Evolutionary conservation across 2,888 invertebrate genomes (phyloP).

Genomic region (Dendrolimus pini): DNA sequence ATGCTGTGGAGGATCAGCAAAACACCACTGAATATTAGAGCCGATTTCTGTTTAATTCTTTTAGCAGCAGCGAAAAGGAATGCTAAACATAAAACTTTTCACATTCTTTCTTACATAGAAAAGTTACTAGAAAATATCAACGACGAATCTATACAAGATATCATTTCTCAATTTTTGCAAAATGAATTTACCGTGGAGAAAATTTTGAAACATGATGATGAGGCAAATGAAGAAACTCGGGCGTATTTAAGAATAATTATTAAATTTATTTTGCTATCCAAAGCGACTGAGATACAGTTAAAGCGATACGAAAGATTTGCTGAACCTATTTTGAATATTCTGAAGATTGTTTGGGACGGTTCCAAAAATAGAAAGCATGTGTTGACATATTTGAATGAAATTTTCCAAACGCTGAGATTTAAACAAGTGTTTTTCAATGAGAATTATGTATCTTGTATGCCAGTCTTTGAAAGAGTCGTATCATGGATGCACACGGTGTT

Average conservation of each 20-base stretch:
- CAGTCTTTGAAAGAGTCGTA: background rate
- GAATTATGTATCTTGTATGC: background rate
- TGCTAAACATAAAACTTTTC: background rate
- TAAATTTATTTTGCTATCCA: conserved; percentile 3
- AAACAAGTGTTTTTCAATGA: background rate
- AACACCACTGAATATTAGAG: conserved; percentile 1
- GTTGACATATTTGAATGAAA: background rate
- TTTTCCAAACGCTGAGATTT: background rate
- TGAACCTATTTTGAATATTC: background rate
- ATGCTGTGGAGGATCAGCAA: background rate
- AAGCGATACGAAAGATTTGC: background rate
- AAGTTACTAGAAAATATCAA: background rate
- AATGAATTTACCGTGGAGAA: background rate
- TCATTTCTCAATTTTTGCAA: background rate
- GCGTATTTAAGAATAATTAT: conserved; percentile 1
- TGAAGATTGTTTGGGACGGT: background rate
- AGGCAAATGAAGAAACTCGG: background rate
- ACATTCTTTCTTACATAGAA: background rate
- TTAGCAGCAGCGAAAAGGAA: background rate
- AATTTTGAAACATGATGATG: background rate
- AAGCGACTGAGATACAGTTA: conserved; percentile 1
- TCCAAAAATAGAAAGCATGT: background rate
- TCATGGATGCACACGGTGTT: background rate
- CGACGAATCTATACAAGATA: background rate
- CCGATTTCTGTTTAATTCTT: background rate